phyloP scores from a whole-genome alignment of 2,888 invertebrate genomes.

The Amblyjoppa proteus region DNA sequence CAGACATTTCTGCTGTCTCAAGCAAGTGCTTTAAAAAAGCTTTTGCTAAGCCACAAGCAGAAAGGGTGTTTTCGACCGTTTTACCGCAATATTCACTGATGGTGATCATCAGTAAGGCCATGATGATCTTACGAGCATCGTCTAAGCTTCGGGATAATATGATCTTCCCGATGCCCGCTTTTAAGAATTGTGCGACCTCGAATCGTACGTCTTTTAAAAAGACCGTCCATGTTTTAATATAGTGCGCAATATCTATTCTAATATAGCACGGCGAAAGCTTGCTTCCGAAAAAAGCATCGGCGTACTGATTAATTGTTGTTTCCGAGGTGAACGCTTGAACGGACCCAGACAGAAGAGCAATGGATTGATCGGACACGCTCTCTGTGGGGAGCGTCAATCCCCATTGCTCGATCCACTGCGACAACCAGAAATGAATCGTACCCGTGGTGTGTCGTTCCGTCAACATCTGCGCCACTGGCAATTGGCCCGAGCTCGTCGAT shows the following conservation, averaged over 20 bases:
- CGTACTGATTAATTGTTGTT: slow-evolving; percentile 62
- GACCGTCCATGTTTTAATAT: slow-evolving; percentile 58
- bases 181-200: slow-evolving; percentile 56
- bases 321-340: slow-evolving; percentile 62
- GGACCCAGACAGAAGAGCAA: slow-evolving; percentile 62
- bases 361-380: slow-evolving; percentile 59
- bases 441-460: slow-evolving; percentile 65
- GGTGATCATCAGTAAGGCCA: slow-evolving; percentile 46
- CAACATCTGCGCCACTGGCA: slow-evolving; percentile 67
- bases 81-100: slow-evolving; percentile 28
- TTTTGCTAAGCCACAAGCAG: slow-evolving; percentile 43
- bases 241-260: slow-evolving; percentile 67
- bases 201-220: slow-evolving; percentile 43
- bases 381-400: slow-evolving; percentile 54
- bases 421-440: slow-evolving; percentile 62
- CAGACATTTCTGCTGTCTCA: slow-evolving; percentile 14
- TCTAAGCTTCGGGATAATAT: slow-evolving; percentile 19
- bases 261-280: slow-evolving; percentile 59
- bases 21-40: slow-evolving; percentile 39
- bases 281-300: slow-evolving; percentile 41
- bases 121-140: slow-evolving; percentile 22
- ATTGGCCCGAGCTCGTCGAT: slow-evolving; percentile 50
- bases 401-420: slow-evolving; percentile 61
- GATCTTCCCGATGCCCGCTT: slow-evolving; percentile 55
- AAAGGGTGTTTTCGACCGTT: slow-evolving; percentile 28